A percentile compares a stretch with the other conserved stretches of the same genome.
Conservation (phyloP, 2,797 vertebrate genomes). For the Urosaurus nigricauda region DNA sequence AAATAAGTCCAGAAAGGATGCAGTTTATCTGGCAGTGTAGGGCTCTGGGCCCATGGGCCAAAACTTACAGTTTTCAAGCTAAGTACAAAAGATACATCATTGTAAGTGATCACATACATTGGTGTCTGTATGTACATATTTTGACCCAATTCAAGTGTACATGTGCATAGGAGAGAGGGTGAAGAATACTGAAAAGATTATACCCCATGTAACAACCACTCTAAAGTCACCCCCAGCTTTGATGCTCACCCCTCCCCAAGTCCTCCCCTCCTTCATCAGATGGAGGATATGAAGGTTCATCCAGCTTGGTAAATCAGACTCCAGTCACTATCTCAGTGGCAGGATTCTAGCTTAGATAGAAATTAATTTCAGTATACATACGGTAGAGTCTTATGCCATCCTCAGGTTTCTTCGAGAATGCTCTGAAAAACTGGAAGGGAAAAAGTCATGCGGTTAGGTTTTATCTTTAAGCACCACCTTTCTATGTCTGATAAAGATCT, state of each 20-base stretch:
- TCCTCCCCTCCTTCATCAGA: background rate
- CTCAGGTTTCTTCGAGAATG: slow-evolving; percentile 81
- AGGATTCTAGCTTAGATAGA: background rate
- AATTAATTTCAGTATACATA: slow-evolving; percentile 73
- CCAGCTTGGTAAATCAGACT: slow-evolving; percentile 18
- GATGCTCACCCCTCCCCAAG: background rate
- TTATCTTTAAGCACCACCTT: background rate
- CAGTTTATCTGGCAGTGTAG: background rate
- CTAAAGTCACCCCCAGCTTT: background rate
- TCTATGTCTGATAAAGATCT: background rate
- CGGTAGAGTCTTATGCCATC: slow-evolving; percentile 79
- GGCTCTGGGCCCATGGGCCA: background rate
- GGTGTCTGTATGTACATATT: background rate
- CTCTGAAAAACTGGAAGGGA: slow-evolving; percentile 88
- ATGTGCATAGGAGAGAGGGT: too few relatives aligned
- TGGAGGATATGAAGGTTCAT: background rate
- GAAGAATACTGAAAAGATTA: background rate
- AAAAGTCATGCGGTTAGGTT: slow-evolving; percentile 25
- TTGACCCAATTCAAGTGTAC: background rate
- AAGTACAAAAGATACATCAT: background rate
- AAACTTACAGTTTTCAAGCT: background rate
- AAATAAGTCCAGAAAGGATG: background rate
- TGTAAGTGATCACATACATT: background rate
- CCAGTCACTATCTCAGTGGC: background rate
- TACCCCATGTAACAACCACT: background rate